These are phyloP conservation scores for Cheilosia grossa DNA, from an alignment of 2,888 invertebrate species.

Conservation along the genomic window DNA sequence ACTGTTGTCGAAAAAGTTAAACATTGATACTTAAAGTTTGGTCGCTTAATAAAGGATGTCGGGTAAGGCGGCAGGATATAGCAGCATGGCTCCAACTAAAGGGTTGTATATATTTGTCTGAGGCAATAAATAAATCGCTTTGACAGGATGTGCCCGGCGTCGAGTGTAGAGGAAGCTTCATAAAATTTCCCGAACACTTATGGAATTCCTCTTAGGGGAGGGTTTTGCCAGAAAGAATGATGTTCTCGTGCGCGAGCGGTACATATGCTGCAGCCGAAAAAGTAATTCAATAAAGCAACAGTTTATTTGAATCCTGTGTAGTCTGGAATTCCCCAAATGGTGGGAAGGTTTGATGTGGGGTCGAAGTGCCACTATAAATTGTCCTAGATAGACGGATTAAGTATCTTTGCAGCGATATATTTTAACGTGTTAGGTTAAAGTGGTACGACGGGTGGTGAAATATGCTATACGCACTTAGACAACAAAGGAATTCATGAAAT, in stretches of 20 bases:
- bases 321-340: constrained; percentile 40
- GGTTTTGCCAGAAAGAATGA: constrained; percentile 18
- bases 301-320: constrained; percentile 61
- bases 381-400: constrained; percentile 70
- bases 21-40: constrained; percentile 73
- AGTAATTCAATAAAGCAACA: constrained; percentile 74
- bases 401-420: constrained; percentile 59
- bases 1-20: constrained; percentile 71
- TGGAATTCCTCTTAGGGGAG: constrained; percentile 34
- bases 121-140: constrained; percentile 73
- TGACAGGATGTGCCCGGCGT: constrained; percentile 59
- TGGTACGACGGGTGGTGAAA: neutral
- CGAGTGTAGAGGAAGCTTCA: constrained; percentile 54
- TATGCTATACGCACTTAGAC: constrained; percentile 11
- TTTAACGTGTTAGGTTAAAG: constrained; percentile 49
- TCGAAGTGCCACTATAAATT: constrained; percentile 72
- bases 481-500: constrained; percentile 24
- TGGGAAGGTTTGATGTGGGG: constrained; percentile 54
- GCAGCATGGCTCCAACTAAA: constrained; percentile 7
- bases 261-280: constrained; percentile 48
- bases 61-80: neutral
- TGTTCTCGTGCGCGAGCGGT: constrained; percentile 20
- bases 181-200: constrained; percentile 69
- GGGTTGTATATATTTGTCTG: constrained; percentile 27
- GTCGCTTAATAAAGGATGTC: constrained; percentile 72